These are phyloP conservation scores for Endotricha flammealis DNA, from an alignment of 2,888 invertebrate genomes.

Conservation along the genomic window DNA sequence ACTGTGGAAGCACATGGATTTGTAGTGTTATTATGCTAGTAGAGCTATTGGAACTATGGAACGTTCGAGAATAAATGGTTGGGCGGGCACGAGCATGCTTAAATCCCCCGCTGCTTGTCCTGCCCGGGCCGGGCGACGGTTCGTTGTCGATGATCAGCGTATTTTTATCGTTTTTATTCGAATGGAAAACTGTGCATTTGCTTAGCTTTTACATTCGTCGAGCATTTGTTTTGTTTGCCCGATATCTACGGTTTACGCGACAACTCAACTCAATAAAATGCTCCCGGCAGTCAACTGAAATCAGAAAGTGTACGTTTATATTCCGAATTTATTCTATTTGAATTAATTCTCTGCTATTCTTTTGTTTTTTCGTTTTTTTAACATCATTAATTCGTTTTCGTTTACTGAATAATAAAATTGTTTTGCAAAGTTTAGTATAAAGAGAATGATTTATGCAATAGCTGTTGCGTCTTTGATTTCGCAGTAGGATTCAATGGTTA, in stretches of 20 bases:
- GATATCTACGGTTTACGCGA: conserved; percentile 1
- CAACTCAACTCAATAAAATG: not conserved
- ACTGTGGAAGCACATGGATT: not conserved
- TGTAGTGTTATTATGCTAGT: not conserved
- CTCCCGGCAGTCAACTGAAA: not conserved
- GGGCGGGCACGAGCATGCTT: conserved; percentile 29
- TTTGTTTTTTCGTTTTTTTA: no score
- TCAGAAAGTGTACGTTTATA: not conserved
- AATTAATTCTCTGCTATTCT: not conserved
- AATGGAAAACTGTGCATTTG: conserved; percentile 29
- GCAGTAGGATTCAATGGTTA: conserved; percentile 14
- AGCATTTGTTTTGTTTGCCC: conserved; percentile 7
- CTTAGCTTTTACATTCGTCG: conserved; percentile 18
- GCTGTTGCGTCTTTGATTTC: conserved; percentile 7
- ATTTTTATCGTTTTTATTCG: conserved; percentile 42
- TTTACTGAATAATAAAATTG: no score
- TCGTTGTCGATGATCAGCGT: conserved; percentile 41
- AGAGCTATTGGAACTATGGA: conserved; percentile 24
- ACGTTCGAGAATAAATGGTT: conserved; percentile 42
- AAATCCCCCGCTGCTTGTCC: conserved; percentile 32
- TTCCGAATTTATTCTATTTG: not conserved
- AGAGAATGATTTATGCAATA: no score
- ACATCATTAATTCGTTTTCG: no score
- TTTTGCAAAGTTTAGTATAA: no score
- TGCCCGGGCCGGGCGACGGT: conserved; percentile 23